These are phyloP conservation scores for Myrmecobius fasciatus DNA, from an alignment of 2,113 vertebrate species.

Conservation along the genomic window DNA sequence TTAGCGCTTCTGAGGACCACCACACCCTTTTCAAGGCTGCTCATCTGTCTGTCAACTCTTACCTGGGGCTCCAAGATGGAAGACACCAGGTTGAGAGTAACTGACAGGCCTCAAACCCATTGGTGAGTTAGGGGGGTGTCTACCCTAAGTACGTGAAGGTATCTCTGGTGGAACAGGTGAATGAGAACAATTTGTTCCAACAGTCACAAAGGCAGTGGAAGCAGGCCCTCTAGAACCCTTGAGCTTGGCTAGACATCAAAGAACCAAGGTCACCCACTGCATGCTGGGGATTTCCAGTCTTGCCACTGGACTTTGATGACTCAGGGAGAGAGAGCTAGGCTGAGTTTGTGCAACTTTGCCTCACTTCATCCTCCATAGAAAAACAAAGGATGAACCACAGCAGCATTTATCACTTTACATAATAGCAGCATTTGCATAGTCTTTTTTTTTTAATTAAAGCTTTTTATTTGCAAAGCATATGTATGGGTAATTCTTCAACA, in stretches of 20 bases:
- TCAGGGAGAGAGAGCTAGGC: neutral
- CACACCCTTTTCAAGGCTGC: too few relatives aligned
- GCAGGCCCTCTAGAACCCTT: too few relatives aligned
- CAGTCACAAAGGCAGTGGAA: neutral
- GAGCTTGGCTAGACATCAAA: too few relatives aligned
- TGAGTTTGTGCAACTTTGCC: neutral
- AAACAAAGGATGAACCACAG: neutral
- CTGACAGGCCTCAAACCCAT: neutral
- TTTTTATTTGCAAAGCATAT: too few relatives aligned
- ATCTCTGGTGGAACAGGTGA: neutral
- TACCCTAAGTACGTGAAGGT: neutral
- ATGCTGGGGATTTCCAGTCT: neutral
- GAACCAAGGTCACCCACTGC: neutral
- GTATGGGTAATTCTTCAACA: too few relatives aligned
- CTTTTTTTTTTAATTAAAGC: too few relatives aligned
- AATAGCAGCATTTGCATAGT: neutral
- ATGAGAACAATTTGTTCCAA: neutral
- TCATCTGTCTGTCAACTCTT: neutral
- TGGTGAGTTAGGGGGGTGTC: neutral
- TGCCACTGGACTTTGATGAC: neutral
- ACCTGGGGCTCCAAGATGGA: neutral
- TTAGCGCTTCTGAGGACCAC: neutral
- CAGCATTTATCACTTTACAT: neutral
- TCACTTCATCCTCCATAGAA: neutral
- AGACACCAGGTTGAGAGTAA: neutral